Evolutionary conservation across 2,888 invertebrate genomes (phyloP).

Genomic region (Megalurothrips usitatus): DNA sequence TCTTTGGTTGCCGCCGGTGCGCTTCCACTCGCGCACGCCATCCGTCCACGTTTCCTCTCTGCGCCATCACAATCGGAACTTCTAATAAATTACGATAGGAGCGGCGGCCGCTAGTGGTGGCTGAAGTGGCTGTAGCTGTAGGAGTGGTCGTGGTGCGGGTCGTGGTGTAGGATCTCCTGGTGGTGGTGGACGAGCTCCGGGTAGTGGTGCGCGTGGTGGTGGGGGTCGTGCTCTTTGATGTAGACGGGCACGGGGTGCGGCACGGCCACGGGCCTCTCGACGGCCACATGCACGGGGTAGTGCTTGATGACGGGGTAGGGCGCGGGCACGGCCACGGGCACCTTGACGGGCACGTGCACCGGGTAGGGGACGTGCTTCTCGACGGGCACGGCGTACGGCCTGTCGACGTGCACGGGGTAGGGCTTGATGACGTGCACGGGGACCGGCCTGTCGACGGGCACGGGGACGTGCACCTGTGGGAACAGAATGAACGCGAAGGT

Average conservation of each 20-base stretch:
- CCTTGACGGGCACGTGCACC: conserved; percentile 39
- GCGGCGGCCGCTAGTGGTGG: background rate
- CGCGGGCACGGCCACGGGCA: conserved; percentile 33
- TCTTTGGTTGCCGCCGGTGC: background rate
- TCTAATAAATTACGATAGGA: background rate
- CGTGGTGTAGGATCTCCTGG: background rate
- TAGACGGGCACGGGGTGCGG: conserved; percentile 6
- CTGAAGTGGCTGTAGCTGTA: conserved; percentile 21
- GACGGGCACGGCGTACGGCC: conserved; percentile 42
- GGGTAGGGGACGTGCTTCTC: conserved; percentile 41
- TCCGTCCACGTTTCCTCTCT: background rate
- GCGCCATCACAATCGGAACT: background rate
- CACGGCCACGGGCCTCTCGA: conserved; percentile 16
- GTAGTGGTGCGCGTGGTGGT: conserved; percentile 16
- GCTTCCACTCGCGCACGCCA: background rate
- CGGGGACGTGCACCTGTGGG: conserved; percentile 26
- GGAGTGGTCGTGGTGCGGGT: conserved; percentile 5
- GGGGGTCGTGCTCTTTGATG: conserved; percentile 7
- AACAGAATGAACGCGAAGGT: background rate
- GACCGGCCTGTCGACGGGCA: conserved; percentile 45
- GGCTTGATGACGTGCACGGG: conserved; percentile 47
- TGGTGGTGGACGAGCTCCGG: background rate
- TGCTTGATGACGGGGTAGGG: conserved; percentile 32
- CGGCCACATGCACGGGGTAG: conserved; percentile 15
- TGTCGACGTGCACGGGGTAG: conserved; percentile 56